Evolutionary conservation across 2,113 vertebrate species (phyloP).

Genomic region (Taurulus bubalis): DNA sequence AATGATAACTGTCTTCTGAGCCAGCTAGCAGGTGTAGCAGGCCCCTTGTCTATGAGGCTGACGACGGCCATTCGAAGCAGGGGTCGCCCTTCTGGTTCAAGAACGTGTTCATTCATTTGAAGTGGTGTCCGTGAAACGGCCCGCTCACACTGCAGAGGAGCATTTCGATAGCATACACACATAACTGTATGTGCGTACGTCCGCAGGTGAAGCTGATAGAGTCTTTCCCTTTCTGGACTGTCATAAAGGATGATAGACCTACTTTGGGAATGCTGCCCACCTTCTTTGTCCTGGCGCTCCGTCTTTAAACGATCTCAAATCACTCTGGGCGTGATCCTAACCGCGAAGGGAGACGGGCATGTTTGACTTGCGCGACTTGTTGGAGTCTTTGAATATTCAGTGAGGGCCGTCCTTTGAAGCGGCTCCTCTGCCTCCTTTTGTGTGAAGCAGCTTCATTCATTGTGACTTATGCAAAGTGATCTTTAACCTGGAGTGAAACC

Average conservation of each 20-base stretch:
- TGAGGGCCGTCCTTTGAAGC: conserved; percentile 60
- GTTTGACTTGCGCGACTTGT: conserved; percentile 67
- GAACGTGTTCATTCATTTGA: not conserved
- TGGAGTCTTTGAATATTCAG: conserved; percentile 72
- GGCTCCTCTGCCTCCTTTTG: conserved; percentile 50
- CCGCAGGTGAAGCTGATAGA: conserved; percentile 22
- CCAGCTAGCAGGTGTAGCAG: not conserved
- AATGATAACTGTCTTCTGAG: not conserved
- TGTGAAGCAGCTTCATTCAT: conserved; percentile 69
- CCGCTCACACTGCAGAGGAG: not conserved
- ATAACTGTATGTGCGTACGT: not conserved
- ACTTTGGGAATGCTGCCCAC: conserved; percentile 35
- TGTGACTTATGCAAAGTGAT: conserved; percentile 74
- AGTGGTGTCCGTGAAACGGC: not conserved
- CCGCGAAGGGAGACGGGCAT: conserved; percentile 22
- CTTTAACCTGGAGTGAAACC: conserved; percentile 65
- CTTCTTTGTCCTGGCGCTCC: not conserved
- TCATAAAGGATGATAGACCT: conserved; percentile 39
- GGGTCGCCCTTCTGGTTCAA: not conserved
- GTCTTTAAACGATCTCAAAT: conserved; percentile 48
- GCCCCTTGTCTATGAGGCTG: not conserved
- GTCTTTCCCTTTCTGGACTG: conserved; percentile 3
- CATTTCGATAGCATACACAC: not conserved
- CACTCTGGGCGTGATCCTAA: conserved; percentile 24
- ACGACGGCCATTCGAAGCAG: not conserved